Base-by-base conservation (phyloP, 2,797 vertebrate species). In the Discoglossus pictus region DNA sequence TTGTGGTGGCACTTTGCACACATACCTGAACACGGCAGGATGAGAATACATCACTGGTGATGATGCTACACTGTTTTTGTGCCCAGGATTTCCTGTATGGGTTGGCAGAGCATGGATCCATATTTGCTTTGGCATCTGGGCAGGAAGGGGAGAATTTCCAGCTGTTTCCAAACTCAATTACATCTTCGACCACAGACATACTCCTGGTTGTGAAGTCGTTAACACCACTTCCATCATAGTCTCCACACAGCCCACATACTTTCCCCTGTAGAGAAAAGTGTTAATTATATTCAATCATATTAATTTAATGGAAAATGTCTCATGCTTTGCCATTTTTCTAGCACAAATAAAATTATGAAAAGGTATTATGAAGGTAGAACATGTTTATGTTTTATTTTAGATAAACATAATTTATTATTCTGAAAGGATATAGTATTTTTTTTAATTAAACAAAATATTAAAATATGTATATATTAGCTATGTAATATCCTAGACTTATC, bases 231-330 rank as follows among this genome's bases (percentile, higher is more conserved):
- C 91, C 91, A 7, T 96, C 92, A 1, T 83, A 92, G 81, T 94
- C 94, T 71, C 94, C 93, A 5, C 93, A 97, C 10, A 97, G 84
- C n/a, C 93, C 93, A 13, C 94, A 95, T 10, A 96, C 84, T 0
- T 82, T 61, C 15, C 88, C 89, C 94, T 97, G 55, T 4, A 56
- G 35, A 68, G n/a, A 21, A 17, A 42, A 24, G 2, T n/a, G 62
- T 36, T 47, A 10, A 63, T 46, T 3, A 36, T 1, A 15, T 12
- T 38, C 9, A 50, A 31, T 20, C n/a, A 15, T n/a, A 20, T 48
- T 18, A 6, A 11, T 59, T 36, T 53, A 4, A 66, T n/a, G n/a
- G n/a, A n/a, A n/a, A n/a, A n/a, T 2, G 68, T 0, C n/a, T n/a
- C n/a, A n/a, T n/a, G n/a, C n/a, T n/a, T n/a, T n/a, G n/a, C n/a